Evolutionary conservation across 2,797 vertebrate genomes (phyloP), one percentile per base, ranked within the genome.

Genomic region (Enteromius argenteus): DNA sequence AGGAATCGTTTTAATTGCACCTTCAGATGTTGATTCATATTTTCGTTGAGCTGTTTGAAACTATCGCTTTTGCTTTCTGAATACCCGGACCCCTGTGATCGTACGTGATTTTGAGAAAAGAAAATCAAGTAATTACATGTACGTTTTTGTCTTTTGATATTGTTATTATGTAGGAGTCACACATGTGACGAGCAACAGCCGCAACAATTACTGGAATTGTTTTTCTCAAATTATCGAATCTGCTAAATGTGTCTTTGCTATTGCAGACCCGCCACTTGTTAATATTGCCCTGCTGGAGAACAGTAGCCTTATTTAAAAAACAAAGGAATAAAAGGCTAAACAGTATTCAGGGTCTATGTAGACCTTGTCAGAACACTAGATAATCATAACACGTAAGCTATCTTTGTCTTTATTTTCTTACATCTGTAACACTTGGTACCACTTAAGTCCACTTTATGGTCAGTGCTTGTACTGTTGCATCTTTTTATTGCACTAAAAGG

Each of bases 331-430:
- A 60, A 73, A 82, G 64, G 75, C 69, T 79, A 84, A 84, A 83
- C 89, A 92, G 92, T 94, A 94, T 95, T 94, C 90, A 89, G 85
- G 88, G 88, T 89, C 85, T 60, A 76, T 85, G 46, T 76, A 77
- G 83, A 87, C 90, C 88, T 85, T 81, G 80, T 89, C 49, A 88
- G 87, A 93, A 95, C 94, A 95, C 94, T 95, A 96, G 19, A 87
- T 85, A 85, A 82, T 44, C 81, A 53, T 84, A 46, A 66, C 88
- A 85, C 80, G 60, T 90, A 90, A 89, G 88, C 82, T 88, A 86
- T 80, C 87, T 66, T 83, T 80, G 62, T 90, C 87, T 92, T 90
- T 90, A 81, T 92, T 92, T 89, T 53, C 35, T 81, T 86, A 62
- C 46, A 74, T 80, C 81, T 53, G 68, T 87, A 81, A 78, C 76